phyloP scores from a whole-genome alignment of 2,113 vertebrate genomes.

The Hypocryptadius cinnamomeus region DNA sequence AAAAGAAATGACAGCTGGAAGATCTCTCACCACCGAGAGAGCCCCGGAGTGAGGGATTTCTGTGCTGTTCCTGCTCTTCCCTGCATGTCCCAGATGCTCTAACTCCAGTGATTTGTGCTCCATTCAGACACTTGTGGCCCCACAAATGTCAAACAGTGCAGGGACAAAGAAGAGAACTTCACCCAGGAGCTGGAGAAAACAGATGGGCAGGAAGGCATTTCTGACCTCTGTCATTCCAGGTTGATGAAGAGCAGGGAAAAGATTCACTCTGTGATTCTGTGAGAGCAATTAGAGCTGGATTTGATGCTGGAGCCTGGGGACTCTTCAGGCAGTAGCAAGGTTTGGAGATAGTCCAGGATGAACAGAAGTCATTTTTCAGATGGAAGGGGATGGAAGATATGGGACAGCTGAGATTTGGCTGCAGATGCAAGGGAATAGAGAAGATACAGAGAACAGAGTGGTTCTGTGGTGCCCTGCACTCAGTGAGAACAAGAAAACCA shows the following conservation, averaged over 20 bases:
- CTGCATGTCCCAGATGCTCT: background rate
- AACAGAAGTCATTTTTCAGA: background rate
- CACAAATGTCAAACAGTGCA: background rate
- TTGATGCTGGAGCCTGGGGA: background rate
- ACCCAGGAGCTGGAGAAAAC: background rate
- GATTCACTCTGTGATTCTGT: background rate
- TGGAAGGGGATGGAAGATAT: background rate
- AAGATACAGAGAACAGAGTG: background rate
- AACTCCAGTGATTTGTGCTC: background rate
- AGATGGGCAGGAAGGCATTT: background rate
- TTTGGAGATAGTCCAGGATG: background rate
- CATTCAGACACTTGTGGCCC: background rate
- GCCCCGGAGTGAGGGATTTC: background rate
- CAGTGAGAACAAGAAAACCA: background rate
- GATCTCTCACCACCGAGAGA: background rate
- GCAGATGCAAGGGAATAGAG: background rate
- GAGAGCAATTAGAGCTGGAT: background rate
- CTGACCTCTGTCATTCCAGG: background rate
- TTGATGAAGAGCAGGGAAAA: background rate
- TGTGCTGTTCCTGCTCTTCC: background rate
- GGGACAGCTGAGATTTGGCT: background rate
- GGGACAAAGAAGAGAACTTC: background rate
- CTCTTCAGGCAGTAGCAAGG: background rate
- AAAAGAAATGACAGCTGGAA: conserved; percentile 21
- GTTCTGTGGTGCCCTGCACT: background rate